Percentiles rank a stretch among this genome's conserved stretches.
phyloP scores from a whole-genome alignment of 2,113 vertebrate species.

The Pelmatolapia mariae region DNA sequence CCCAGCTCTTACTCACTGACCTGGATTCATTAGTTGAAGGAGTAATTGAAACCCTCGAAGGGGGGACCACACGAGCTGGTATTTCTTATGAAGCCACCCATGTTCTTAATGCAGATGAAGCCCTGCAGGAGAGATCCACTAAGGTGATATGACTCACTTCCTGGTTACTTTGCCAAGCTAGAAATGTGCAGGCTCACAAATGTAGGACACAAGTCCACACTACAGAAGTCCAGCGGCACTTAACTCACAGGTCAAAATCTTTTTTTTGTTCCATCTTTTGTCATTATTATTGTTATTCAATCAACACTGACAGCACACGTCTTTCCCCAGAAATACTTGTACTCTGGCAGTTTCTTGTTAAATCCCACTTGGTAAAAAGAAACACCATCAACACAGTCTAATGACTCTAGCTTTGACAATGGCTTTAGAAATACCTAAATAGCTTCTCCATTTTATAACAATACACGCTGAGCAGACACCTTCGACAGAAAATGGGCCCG shows the following conservation, averaged over 20 bases:
- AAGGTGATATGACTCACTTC: not conserved
- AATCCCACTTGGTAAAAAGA: not conserved
- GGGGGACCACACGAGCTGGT: not conserved
- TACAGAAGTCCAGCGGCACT: not conserved
- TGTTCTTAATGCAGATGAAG: not conserved
- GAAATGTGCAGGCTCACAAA: not conserved
- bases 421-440: conserved; percentile 25
- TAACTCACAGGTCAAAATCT: not conserved
- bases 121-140: not conserved
- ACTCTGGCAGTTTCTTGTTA: not conserved
- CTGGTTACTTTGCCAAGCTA: not conserved
- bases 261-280: not conserved
- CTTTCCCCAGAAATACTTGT: not conserved
- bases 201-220: not conserved
- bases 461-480: conserved; percentile 20
- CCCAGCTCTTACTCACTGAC: not conserved
- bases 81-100: not conserved
- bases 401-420: not conserved
- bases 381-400: not conserved
- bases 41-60: not conserved
- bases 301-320: not conserved
- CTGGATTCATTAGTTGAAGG: not conserved
- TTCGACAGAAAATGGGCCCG: conserved; percentile 7
- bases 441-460: not conserved
- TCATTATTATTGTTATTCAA: not conserved